Percentiles rank a stretch among this genome's conserved stretches.
Conservation (phyloP, 2,113 vertebrate genomes). For the Emydocephalus ijimae region DNA sequence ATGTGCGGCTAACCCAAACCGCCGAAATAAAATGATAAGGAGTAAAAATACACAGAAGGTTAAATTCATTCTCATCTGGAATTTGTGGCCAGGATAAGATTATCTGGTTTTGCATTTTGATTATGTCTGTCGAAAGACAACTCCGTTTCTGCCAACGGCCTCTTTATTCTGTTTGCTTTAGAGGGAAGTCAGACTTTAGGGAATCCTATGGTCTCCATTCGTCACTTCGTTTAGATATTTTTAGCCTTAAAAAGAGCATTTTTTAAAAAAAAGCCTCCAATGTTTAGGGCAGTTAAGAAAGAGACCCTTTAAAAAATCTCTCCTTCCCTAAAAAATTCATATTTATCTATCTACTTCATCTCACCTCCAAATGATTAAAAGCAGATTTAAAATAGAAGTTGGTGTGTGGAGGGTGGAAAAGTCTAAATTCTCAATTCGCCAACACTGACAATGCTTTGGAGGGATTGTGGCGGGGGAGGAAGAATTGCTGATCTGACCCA, state of each 20-base stretch:
- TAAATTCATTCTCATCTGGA: neutral
- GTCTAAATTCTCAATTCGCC: neutral
- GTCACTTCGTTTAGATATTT: neutral
- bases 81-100: neutral
- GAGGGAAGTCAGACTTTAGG: neutral
- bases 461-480: no score
- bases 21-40: neutral
- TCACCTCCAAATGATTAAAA: neutral
- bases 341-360: neutral
- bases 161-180: neutral
- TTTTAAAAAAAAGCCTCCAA: neutral
- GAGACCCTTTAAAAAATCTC: neutral
- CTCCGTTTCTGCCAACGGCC: neutral
- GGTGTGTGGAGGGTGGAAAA: neutral
- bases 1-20: neutral
- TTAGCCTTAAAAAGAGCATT: neutral
- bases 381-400: neutral
- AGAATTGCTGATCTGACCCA: neutral
- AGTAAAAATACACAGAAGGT: neutral
- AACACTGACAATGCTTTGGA: neutral
- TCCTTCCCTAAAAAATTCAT: neutral
- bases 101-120: neutral
- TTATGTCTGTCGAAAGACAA: neutral
- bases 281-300: neutral
- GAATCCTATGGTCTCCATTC: neutral